A percentile compares a stretch with the other conserved stretches of the same genome.
These are phyloP conservation scores for Callorhinus ursinus DNA, from an alignment of 2,113 vertebrate genomes.

Conservation along the genomic window DNA sequence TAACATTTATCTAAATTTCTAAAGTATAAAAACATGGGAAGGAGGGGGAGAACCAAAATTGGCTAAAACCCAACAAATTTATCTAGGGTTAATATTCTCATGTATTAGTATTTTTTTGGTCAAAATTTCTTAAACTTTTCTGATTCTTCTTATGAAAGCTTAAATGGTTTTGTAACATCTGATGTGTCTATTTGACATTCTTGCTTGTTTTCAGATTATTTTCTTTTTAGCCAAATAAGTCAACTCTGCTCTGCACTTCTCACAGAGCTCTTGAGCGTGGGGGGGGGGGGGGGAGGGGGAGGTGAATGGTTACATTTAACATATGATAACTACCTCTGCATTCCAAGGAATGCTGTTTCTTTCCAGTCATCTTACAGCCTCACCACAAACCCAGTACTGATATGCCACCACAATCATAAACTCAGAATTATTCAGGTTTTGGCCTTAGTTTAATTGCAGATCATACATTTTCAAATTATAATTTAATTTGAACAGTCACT, in stretches of 20 bases:
- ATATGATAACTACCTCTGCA: background rate
- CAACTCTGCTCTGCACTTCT: background rate
- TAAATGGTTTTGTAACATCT: background rate
- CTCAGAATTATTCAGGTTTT: background rate
- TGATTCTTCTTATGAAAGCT: background rate
- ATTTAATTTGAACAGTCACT: background rate
- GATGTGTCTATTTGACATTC: background rate
- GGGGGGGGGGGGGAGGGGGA: fast-evolving
- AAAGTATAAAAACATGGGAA: background rate
- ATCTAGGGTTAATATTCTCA: background rate
- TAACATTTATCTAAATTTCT: background rate
- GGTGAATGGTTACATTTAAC: background rate
- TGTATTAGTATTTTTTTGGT: background rate
- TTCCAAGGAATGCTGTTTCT: background rate
- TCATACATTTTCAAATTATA: conserved; percentile 12
- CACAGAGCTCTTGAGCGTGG: background rate
- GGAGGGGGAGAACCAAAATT: background rate
- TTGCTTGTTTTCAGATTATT: background rate
- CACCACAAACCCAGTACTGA: background rate
- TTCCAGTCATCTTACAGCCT: background rate
- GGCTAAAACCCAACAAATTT: background rate
- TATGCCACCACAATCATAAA: background rate
- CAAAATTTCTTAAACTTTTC: background rate
- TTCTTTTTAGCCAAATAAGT: background rate
- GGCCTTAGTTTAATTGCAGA: background rate